Evolutionary conservation across 2,888 invertebrate species (phyloP).

Genomic region (Limnephilus lunatus): DNA sequence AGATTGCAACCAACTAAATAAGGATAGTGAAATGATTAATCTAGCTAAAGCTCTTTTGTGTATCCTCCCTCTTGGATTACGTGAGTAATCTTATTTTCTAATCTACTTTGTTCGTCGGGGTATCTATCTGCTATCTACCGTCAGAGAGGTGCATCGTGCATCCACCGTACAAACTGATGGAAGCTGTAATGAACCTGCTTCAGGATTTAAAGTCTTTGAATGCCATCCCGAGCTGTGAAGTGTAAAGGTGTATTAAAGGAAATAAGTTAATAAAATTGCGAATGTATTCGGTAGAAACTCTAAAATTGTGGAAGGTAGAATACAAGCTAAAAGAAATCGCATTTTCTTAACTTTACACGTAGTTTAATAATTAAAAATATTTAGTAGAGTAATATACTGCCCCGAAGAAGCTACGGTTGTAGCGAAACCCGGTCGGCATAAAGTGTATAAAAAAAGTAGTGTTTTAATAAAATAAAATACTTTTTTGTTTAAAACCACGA

Average conservation of each 20-base stretch:
- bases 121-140: not conserved
- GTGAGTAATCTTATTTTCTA: not conserved
- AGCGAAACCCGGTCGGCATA: too few species aligned
- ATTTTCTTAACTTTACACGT: too few species aligned
- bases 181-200: not conserved
- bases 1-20: not conserved
- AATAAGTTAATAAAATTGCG: not conserved
- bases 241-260: not conserved
- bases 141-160: not conserved
- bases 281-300: not conserved
- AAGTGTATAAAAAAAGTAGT: too few species aligned
- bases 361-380: too few species aligned
- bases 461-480: too few species aligned
- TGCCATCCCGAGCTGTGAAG: not conserved
- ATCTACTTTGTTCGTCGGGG: not conserved
- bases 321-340: not conserved
- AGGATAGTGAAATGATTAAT: not conserved
- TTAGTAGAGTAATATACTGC: too few species aligned
- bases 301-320: not conserved
- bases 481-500: too few species aligned
- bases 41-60: not conserved
- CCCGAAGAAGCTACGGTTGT: too few species aligned
- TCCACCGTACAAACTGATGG: not conserved
- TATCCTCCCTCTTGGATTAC: not conserved
- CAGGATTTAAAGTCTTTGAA: not conserved